Evolutionary conservation across 2,797 vertebrate genomes (phyloP).

Genomic region (Lepus oiostolus): DNA sequence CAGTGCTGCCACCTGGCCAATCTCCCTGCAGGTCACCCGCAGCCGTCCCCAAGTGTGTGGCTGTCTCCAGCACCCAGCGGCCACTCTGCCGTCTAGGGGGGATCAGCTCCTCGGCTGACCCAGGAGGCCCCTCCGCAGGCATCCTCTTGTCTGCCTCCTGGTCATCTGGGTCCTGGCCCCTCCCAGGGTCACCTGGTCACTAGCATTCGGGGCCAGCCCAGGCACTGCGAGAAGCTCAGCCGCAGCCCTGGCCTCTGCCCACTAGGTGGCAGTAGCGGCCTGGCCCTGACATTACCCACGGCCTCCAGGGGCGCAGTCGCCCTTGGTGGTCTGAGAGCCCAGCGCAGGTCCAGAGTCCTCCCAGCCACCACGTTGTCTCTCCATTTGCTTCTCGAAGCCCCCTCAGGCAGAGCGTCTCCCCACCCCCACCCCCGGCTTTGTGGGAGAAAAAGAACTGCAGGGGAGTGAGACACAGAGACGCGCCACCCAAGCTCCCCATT

Average conservation of each 20-base stretch:
- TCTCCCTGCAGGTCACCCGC: not conserved
- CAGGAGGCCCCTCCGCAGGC: not conserved
- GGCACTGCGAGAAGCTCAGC: not conserved
- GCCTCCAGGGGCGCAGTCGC: not conserved
- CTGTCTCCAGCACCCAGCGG: not conserved
- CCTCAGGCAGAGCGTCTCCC: too few species aligned
- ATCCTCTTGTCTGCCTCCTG: not conserved
- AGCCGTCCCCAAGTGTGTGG: not conserved
- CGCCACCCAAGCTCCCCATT: rapidly evolving
- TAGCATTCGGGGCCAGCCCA: not conserved
- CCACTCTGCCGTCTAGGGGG: not conserved
- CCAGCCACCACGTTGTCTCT: too few species aligned
- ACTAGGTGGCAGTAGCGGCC: not conserved
- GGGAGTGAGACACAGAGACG: not conserved
- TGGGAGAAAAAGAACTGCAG: not conserved
- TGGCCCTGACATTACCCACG: not conserved
- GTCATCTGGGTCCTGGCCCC: not conserved
- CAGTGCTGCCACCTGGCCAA: not conserved
- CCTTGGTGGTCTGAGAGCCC: not conserved
- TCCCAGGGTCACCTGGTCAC: not conserved
- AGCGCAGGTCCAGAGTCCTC: not conserved
- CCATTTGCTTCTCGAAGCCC: not conserved
- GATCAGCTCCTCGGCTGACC: too few species aligned
- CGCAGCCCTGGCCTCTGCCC: not conserved
- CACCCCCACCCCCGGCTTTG: not conserved